Evolutionary conservation across 2,888 invertebrate species (phyloP), one percentile per base, ranked within the genome.

Genomic region (Orchesella flavescens): DNA sequence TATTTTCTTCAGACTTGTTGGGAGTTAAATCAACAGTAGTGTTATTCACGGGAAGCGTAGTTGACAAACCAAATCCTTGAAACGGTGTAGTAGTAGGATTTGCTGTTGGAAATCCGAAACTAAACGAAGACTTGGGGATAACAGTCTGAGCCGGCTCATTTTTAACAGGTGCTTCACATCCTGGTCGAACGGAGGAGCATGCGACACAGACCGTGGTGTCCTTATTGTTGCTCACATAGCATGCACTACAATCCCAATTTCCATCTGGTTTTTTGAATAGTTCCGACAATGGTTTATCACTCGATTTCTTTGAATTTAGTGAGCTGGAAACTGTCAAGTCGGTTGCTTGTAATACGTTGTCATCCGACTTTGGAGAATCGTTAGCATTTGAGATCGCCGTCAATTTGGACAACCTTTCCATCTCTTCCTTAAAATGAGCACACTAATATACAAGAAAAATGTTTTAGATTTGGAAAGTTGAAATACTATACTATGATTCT

Each of bases 201-300:
- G 72, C 43, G 2, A 46, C 13, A 34, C 34, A 34, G 7, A 34
- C 57, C 17, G 71, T 88, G 0, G 88, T 88, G 0, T 90, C 91
- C 2, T 89, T 88, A 75, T 91, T 90, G 87, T 93, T 93, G 72
- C 90, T 90, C 1, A 93, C 89, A 91, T 93, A 91, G 88, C 93
- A 93, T 2, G 90, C 90, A 17, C 90, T 89, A 87, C 93, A 94
- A 83, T 92, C 91, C 94, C 94, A 94, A 10, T 92, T 91, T 55
- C 90, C 90, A 24, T 89, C 86, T 1, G 91, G 89, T 78, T 90
- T 90, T 84, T 90, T 91, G 69, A 91, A 91, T n/a, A 86, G 24
- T 46, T 84, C 79, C 1, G 84, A 73, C 12, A 86, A 63, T 46
- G 83, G 71, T 15, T 34, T 34, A 7, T 34, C 34, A 34, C 2